Percentiles rank a stretch among this genome's conserved stretches.
phyloP scores from a whole-genome alignment of 2,113 vertebrate species.

The mouse (Mus musculus) region DNA sequence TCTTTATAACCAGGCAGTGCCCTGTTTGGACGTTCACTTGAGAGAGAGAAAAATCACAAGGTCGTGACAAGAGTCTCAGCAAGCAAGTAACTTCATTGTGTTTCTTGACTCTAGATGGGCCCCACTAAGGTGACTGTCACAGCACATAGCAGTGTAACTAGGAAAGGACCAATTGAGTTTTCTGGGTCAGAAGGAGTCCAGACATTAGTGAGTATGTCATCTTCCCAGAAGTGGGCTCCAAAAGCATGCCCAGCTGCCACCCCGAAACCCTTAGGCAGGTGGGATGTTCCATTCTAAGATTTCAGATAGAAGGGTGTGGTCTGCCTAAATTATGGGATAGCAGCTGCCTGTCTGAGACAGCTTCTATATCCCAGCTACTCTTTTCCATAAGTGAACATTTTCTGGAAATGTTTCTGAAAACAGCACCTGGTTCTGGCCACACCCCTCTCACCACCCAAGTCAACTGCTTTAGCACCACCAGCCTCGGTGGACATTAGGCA shows the following conservation, averaged over 20 bases:
- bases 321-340: neutral
- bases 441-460: neutral
- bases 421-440: neutral
- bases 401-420: neutral
- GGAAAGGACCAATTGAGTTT: neutral
- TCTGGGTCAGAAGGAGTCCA: neutral
- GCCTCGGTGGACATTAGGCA: neutral
- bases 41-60: conserved; percentile 1
- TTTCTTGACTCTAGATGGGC: conserved; percentile 11
- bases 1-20: neutral
- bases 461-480: neutral
- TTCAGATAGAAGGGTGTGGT: neutral
- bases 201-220: neutral
- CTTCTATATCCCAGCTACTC: neutral
- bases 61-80: neutral
- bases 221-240: conserved; percentile 17
- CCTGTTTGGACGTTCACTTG: neutral
- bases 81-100: neutral
- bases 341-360: neutral
- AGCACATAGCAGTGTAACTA: neutral
- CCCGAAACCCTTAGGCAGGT: neutral
- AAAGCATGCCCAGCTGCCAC: neutral
- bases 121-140: neutral
- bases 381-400: neutral
- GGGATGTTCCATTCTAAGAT: neutral